phyloP scores from a whole-genome alignment of 2,113 vertebrate genomes.

The Bungarus multicinctus region DNA sequence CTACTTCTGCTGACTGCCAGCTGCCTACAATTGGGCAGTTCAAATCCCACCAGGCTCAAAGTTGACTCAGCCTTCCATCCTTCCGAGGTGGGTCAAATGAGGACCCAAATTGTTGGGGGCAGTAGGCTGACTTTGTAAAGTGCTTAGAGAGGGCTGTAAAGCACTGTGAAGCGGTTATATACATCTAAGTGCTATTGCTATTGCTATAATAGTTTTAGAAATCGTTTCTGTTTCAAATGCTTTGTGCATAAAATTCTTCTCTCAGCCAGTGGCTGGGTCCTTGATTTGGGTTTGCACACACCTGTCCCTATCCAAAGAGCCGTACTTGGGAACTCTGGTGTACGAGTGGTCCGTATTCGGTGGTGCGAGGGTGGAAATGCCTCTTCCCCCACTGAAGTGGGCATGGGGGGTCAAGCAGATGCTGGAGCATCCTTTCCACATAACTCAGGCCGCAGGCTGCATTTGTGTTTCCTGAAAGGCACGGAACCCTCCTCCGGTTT shows the following conservation, averaged over 20 bases:
- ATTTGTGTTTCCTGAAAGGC: neutral
- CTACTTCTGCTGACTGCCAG: too few species aligned
- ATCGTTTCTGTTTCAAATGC: neutral
- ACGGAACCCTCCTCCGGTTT: neutral
- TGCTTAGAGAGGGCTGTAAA: too few species aligned
- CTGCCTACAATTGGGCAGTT: too few species aligned
- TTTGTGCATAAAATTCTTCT: neutral
- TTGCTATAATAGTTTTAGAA: neutral
- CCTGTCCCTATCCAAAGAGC: neutral
- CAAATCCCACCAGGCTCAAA: too few species aligned
- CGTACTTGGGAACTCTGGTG: neutral
- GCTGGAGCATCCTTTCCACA: neutral
- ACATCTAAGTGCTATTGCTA: too few species aligned
- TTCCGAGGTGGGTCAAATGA: too few species aligned
- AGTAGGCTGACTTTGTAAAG: too few species aligned
- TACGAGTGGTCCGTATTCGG: neutral
- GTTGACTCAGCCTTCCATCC: too few species aligned
- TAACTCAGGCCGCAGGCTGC: neutral
- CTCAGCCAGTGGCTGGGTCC: neutral
- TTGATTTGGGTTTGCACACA: neutral
- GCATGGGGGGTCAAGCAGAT: neutral
- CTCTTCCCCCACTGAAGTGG: neutral
- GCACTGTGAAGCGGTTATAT: too few species aligned
- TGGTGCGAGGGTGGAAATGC: neutral
- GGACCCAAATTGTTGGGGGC: too few species aligned